Base-by-base conservation (phyloP, 1,140 invertebrate species). In the Eulimnadia texana region DNA sequence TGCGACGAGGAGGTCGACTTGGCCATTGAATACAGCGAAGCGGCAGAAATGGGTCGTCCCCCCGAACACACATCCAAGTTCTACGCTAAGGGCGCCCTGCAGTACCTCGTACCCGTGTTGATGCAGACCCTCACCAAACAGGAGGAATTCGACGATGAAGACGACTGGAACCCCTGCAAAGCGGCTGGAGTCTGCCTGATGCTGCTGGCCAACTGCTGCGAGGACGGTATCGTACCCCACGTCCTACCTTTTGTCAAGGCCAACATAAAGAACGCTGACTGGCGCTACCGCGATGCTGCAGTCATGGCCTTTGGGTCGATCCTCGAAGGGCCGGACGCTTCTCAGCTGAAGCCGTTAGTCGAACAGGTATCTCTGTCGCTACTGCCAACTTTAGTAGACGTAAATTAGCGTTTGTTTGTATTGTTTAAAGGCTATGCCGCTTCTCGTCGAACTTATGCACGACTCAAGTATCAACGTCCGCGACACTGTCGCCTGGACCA, bases 101-200 rank as follows among this genome's bases (percentile, higher is more conserved):
- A 93, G 70, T 98, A 86, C 72, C 79, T 99, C 57, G 88, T 96
- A 27, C 96, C 96, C 20, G 86, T 98, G 54, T 78, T 99, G 0
- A 85, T 96, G 72, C 83, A 91, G 68, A 94, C 91, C 69, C 74
- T 99, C 51, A 96, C 93, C 0, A 96, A 96, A 75, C 94, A 98
- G 66, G 74, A 76, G 42, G 78, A 81, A 28, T 69, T 68, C 58
- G 93, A 95, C 71, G 95, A 99, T 74, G 95, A 99, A 72, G 93
- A 99, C 72, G 95, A 98, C 70, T 99, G 97, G 97, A 98, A 97
- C 77, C 97, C 97, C 3, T 90, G 93, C 64, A 99, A 99, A 79
- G 93, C 97, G 3, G 93, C 97, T 24, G 94, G 96, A 24, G 96
- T 99, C n/a, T 99, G 96, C 74, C 76, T 99, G 0, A 98, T 99